Base-by-base conservation (phyloP, 1,140 invertebrate species). In the Lordiphosa stackelbergi region DNA sequence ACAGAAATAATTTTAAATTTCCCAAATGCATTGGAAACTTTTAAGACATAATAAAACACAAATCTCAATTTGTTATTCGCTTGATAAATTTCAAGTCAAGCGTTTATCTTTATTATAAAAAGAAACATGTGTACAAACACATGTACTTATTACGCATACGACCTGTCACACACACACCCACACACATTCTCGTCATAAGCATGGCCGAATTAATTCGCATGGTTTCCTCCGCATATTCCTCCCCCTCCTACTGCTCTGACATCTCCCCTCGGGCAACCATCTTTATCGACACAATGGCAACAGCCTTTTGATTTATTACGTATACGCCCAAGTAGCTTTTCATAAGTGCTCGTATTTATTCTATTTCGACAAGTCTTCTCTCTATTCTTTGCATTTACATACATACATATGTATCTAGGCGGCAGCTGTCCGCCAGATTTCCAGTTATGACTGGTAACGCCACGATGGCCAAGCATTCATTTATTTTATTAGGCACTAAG, bases 401-500 rank as follows among this genome's bases (percentile, higher is more conserved):
- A 24, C 22, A 24, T 24, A 24, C 4, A 6, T 53, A 22, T 49
- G 10, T 47, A 52, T 34, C 22, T 13, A 55, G 56, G 31, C 22
- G 56, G 31, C 22, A 24, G 22, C 22, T 42, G 24, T 56, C 59
- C 19, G 7, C 28, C 36, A 31, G 22, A 5, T 37, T 35, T 56
- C 71, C 63, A 69, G 61, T 61, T 34, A 51, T 59, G 55, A 57
- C 63, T 57, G 70, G 66, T 47, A 19, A 48, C 52, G 35, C 40
- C 45, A 61, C 49, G 54, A 49, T 52, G 56, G 54, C 28, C 43
- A 41, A 42, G 66, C 68, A 83, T 77, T 71, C 62, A 78, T 84
- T 68, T 85, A 71, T 84, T 84, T 84, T 84, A 84, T 84, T 73
- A 84, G 78, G 69, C 69, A 60, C 73, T 71, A 71, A 84, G 69